phyloP scores from a whole-genome alignment of 2,113 vertebrate genomes.

The Misgurnus anguillicaudatus region DNA sequence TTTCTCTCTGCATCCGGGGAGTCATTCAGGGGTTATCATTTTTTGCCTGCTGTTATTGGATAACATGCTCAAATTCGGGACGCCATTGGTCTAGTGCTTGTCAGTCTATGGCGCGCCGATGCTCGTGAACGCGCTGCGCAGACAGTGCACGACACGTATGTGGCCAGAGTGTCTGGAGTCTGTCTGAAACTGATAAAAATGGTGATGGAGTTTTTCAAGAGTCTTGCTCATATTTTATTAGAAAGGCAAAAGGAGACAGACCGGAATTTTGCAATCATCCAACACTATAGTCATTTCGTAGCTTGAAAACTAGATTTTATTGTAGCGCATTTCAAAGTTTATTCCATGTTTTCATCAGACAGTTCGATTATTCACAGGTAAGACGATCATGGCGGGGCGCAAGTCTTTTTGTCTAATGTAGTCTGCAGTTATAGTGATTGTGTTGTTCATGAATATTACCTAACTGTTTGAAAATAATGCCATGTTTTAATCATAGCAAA shows the following conservation, averaged over 20 bases:
- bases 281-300: conserved; percentile 46
- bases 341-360: conserved; percentile 63
- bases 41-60: conserved; percentile 54
- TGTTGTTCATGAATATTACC: conserved; percentile 12
- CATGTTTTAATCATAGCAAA: conserved; percentile 8
- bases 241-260: conserved; percentile 56
- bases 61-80: neutral
- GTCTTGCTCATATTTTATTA: conserved; percentile 51
- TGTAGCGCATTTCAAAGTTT: conserved; percentile 70
- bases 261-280: conserved; percentile 49
- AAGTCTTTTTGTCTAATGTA: conserved; percentile 40
- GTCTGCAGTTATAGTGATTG: conserved; percentile 31
- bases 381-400: conserved; percentile 55
- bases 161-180: conserved; percentile 75
- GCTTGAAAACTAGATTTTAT: conserved; percentile 43
- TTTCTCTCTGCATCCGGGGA: conserved; percentile 61
- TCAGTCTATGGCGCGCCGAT: conserved; percentile 59
- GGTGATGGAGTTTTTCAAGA: conserved; percentile 67
- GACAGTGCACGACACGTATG: conserved; percentile 68
- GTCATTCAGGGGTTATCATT: conserved; percentile 37
- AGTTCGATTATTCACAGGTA: conserved; percentile 70
- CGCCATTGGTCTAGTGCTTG: conserved; percentile 53
- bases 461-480: neutral
- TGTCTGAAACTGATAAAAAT: conserved; percentile 77
- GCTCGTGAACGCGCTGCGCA: conserved; percentile 71